Conservation (phyloP, 1,140 invertebrate species). For the Camponotus vicinus region DNA sequence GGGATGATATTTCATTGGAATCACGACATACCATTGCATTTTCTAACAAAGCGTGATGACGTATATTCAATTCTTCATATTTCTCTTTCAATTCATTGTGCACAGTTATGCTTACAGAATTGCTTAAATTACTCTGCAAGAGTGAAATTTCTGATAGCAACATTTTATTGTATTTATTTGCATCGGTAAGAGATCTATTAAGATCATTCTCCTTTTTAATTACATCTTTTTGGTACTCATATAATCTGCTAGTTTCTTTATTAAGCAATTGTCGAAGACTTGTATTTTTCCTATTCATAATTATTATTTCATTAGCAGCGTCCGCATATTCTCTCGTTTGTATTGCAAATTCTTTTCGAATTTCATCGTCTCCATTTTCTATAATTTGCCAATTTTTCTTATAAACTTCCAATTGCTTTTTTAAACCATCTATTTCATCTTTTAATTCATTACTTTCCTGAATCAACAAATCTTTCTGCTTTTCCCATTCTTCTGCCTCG, state of each 20-base stretch:
- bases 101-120: constrained; percentile 75
- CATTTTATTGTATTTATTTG: constrained; percentile 76
- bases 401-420: constrained; percentile 74
- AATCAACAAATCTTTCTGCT: constrained; percentile 67
- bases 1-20: constrained; percentile 45
- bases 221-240: constrained; percentile 78
- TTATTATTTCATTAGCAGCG: constrained; percentile 66
- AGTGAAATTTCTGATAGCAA: constrained; percentile 76
- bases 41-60: constrained; percentile 79
- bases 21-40: constrained; percentile 68
- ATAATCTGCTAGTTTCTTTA: constrained; percentile 78
- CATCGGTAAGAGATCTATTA: constrained; percentile 77
- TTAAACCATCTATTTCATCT: constrained; percentile 67
- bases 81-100: constrained; percentile 80
- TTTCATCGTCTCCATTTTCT: constrained; percentile 74
- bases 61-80: constrained; percentile 80
- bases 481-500: constrained; percentile 74
- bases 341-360: constrained; percentile 66
- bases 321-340: constrained; percentile 75
- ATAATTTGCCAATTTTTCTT: constrained; percentile 72
- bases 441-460: constrained; percentile 71
- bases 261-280: constrained; percentile 78
- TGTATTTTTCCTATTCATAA: constrained; percentile 76
- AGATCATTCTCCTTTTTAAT: constrained; percentile 76
- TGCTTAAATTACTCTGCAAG: constrained; percentile 77